Evolutionary conservation across 2,888 invertebrate species (phyloP).

Genomic region (Agonopterix subpropinquella): DNA sequence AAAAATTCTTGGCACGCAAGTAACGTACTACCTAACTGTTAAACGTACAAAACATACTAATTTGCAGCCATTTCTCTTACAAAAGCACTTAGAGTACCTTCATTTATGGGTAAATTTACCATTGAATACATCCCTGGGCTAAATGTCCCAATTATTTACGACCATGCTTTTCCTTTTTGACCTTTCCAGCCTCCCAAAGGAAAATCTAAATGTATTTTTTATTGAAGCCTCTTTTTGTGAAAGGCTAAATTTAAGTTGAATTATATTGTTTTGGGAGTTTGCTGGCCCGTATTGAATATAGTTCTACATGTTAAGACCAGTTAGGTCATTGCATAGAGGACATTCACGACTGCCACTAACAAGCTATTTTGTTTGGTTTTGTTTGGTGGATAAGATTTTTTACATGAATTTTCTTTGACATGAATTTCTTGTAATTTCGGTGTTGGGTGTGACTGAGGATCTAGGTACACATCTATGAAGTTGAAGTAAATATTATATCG

Average conservation of each 20-base stretch:
- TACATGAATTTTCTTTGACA: too few species aligned
- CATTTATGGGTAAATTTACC: constrained; percentile 41
- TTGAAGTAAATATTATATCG: too few species aligned
- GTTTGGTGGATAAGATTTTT: too few species aligned
- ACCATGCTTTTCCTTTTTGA: constrained; percentile 32
- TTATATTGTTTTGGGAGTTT: neutral
- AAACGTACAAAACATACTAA: constrained; percentile 18
- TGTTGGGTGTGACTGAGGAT: too few species aligned
- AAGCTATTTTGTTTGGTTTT: too few species aligned
- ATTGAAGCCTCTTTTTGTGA: constrained; percentile 34
- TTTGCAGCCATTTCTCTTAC: constrained; percentile 26
- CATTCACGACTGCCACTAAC: too few species aligned
- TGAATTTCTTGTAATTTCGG: too few species aligned
- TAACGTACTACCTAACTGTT: constrained; percentile 5
- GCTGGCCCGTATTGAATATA: constrained; percentile 11
- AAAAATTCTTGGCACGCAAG: constrained; percentile 22
- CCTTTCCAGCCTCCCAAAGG: constrained; percentile 29
- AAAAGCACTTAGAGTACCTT: constrained; percentile 33
- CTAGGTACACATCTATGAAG: too few species aligned
- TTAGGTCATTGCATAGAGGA: too few species aligned
- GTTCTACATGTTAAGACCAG: too few species aligned
- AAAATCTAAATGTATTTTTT: constrained; percentile 29
- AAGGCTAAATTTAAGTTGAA: constrained; percentile 39
- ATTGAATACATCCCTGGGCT: constrained; percentile 40
- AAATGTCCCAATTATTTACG: constrained; percentile 53